Evolutionary conservation across 1,140 invertebrate genomes (phyloP).

Genomic region (Steinernema feltiae): DNA sequence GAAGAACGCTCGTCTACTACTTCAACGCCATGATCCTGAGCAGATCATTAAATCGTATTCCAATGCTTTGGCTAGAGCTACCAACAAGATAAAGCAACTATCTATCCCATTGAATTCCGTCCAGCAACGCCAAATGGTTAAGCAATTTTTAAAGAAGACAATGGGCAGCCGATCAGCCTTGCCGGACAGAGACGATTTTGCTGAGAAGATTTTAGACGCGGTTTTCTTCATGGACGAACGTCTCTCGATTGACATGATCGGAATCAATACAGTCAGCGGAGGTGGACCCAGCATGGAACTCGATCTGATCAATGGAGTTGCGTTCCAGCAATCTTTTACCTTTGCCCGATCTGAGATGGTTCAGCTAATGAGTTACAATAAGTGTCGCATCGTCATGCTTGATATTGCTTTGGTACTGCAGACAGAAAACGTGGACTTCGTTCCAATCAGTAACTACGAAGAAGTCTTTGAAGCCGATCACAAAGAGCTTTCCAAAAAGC

Average conservation of each 20-base stretch:
- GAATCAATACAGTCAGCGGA: slow-evolving; percentile 96
- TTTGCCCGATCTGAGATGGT: slow-evolving; percentile 99
- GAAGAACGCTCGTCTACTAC: slow-evolving; percentile 87
- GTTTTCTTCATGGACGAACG: slow-evolving; percentile 81
- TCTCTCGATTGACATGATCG: slow-evolving; percentile 95
- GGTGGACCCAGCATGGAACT: slow-evolving; percentile 75
- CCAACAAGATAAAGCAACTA: slow-evolving; percentile 77
- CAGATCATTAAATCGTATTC: slow-evolving; percentile 81
- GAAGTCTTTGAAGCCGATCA: slow-evolving; percentile 96
- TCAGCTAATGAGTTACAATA: slow-evolving; percentile 76
- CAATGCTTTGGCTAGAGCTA: slow-evolving; percentile 71
- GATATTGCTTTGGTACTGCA: slow-evolving; percentile 97
- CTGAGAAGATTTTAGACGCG: slow-evolving; percentile 93
- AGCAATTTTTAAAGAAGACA: slow-evolving; percentile 90
- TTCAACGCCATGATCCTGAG: slow-evolving; percentile 91
- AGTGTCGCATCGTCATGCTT: slow-evolving; percentile 89
- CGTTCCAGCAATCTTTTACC: slow-evolving; percentile 99
- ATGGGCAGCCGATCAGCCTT: slow-evolving; percentile 62
- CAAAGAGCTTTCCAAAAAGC: slow-evolving; percentile 93
- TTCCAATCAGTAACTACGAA: slow-evolving; percentile 70
- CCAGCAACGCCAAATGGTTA: slow-evolving; percentile 71
- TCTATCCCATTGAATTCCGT: slow-evolving; percentile 68
- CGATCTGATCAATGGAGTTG: slow-evolving; percentile 81
- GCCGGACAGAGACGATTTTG: slow-evolving; percentile 70
- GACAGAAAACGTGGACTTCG: slow-evolving; percentile 95